phyloP scores from a whole-genome alignment of 1,140 invertebrate genomes.

The Acromyrmex echinatior region DNA sequence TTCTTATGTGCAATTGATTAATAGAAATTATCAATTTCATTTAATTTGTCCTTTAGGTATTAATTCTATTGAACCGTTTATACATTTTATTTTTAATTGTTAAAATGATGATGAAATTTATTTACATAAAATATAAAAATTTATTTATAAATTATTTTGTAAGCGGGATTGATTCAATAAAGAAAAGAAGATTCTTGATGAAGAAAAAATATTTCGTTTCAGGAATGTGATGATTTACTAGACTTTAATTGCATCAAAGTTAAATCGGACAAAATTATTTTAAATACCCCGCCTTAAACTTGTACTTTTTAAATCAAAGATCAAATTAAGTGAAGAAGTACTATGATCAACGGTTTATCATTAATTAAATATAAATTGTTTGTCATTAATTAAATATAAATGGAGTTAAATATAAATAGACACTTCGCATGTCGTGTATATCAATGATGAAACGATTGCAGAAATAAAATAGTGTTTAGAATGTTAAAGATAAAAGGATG shows the following conservation, averaged over 20 bases:
- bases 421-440: slow-evolving; percentile 19
- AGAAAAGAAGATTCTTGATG: background rate
- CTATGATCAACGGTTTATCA: slow-evolving; percentile 47
- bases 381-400: too few relatives aligned
- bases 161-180: background rate
- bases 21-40: too few relatives aligned
- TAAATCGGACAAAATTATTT: slow-evolving; percentile 21
- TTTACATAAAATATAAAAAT: background rate
- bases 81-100: background rate
- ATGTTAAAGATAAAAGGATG: background rate
- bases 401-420: slow-evolving; percentile 66
- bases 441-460: background rate
- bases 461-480: slow-evolving; percentile 2
- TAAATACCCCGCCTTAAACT: background rate
- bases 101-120: background rate
- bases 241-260: slow-evolving; percentile 1
- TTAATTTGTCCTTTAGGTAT: too few relatives aligned
- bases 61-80: too few relatives aligned
- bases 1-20: too few relatives aligned
- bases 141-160: background rate
- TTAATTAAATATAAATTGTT: background rate
- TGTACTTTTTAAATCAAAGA: slow-evolving; percentile 40
- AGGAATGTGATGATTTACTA: slow-evolving; percentile 4
- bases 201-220: background rate
- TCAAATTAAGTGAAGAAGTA: slow-evolving; percentile 41